Evolutionary conservation across 30 jellyfish, hydroid and myxozoan genomes (phyloP).

Genomic region (Aurelia aurita): DNA sequence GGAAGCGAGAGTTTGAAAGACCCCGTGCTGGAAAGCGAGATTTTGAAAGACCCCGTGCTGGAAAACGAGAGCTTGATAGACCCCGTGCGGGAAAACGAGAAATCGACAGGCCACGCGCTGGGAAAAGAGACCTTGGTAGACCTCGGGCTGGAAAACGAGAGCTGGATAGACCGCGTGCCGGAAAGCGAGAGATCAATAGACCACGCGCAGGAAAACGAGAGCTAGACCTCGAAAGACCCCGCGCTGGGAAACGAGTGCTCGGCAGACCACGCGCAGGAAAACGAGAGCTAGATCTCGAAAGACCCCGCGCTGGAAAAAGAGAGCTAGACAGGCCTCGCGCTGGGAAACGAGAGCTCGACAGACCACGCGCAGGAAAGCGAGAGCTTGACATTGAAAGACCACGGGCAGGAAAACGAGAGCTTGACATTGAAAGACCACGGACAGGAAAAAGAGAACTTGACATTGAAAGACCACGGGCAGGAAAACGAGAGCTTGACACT

Average conservation of each 20-base stretch:
- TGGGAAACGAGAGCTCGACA: constrained; percentile 6
- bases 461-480: not conserved
- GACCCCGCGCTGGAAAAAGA: not conserved
- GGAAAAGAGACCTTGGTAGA: not conserved
- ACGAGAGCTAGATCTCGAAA: not conserved
- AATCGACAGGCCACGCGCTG: constrained; percentile 31
- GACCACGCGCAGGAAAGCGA: constrained; percentile 20
- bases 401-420: constrained; percentile 40
- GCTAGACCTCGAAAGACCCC: not conserved
- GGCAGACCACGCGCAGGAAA: not conserved
- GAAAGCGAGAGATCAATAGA: not conserved
- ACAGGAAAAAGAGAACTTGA: too few relatives aligned
- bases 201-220: not conserved
- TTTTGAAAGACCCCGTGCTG: too few relatives aligned
- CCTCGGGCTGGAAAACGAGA: constrained; percentile 45
- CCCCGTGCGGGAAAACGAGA: too few relatives aligned
- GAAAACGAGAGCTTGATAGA: too few relatives aligned
- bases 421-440: too few relatives aligned
- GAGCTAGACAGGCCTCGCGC: not conserved
- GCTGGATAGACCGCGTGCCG: not conserved
- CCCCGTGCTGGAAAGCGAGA: not conserved
- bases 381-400: constrained; percentile 10
- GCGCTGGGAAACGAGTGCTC: not conserved
- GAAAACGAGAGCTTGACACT: not conserved
- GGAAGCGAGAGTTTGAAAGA: not conserved